Evolutionary conservation across 2,113 vertebrate genomes (phyloP), one percentile per base, ranked within the genome.

Genomic region (Uria lomvia): DNA sequence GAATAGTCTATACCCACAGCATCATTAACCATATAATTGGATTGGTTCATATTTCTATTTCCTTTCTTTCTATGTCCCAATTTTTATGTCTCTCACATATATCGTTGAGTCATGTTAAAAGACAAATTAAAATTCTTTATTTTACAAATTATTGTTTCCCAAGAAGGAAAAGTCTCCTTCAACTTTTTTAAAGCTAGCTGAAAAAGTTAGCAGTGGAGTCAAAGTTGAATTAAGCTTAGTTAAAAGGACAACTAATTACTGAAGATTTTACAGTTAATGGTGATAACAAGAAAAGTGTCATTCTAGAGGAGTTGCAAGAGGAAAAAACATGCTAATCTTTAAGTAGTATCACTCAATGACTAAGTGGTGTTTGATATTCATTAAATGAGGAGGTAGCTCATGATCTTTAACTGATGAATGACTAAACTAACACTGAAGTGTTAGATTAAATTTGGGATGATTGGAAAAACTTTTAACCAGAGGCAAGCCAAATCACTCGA

Each of bases 401-500:
- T 86, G 92, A 75, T 91, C 90, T 81, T 83, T 95, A 97, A 95
- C 76, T 60, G 65, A 83, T 78, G 47, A 96, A 82, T 93, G 71
- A 95, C 92, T 95, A 96, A 97, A 95, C 45, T 43, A 88, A 92
- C 52, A 94, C 70, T 76, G 56, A 97, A 94, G 11, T 75, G 21
- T 86, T 86, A 90, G 73, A 95, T 92, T 89, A 93, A 92, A 87
- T 86, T 86, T 92, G n/a, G 15, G 27, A 36, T 89, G 45, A 93
- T 42, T 94, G 34, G 59, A 73, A 90, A 91, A 93, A 50, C 76
- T 62, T 95, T 82, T 83, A 95, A 89, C 52, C 32, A n/a, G 32
- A 87, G 50, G 42, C 58, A 88, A 96, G 50, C 16, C 55, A 83
- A 77, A 77, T 82, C 45, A 81, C 43, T 68, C 42, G 49, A 80